phyloP scores from a whole-genome alignment of 2,113 vertebrate genomes.

The Progne subis region DNA sequence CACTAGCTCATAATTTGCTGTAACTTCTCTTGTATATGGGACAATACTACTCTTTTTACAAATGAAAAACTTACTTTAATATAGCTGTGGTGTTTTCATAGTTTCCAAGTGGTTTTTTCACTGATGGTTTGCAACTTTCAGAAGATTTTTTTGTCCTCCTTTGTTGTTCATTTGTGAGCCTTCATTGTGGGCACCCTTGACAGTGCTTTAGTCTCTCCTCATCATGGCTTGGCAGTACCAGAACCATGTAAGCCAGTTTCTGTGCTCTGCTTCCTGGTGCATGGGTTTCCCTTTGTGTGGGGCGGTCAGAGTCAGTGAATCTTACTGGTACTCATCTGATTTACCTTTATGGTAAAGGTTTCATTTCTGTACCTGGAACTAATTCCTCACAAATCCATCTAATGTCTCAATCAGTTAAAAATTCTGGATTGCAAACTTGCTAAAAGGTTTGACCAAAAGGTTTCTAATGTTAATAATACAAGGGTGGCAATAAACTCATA shows the following conservation, averaged over 20 bases:
- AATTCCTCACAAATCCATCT: not conserved
- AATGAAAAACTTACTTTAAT: not conserved
- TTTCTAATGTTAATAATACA: not conserved
- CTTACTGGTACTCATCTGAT: not conserved
- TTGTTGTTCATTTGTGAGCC: not conserved
- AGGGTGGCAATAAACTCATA: not conserved
- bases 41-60: not conserved
- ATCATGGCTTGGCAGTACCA: not conserved
- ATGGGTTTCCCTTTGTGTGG: not conserved
- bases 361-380: not conserved
- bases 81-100: not conserved
- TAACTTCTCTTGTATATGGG: not conserved
- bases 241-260: not conserved
- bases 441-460: not conserved
- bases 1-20: not conserved
- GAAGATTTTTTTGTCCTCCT: not conserved
- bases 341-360: not conserved
- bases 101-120: not conserved
- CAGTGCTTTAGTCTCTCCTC: not conserved
- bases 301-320: not conserved
- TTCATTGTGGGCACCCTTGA: not conserved
- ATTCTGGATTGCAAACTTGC: not conserved
- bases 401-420: not conserved
- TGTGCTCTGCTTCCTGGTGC: accelerated
- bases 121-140: not conserved